phyloP scores from a whole-genome alignment of 2,113 vertebrate species.

The Gymnobelideus leadbeateri region DNA sequence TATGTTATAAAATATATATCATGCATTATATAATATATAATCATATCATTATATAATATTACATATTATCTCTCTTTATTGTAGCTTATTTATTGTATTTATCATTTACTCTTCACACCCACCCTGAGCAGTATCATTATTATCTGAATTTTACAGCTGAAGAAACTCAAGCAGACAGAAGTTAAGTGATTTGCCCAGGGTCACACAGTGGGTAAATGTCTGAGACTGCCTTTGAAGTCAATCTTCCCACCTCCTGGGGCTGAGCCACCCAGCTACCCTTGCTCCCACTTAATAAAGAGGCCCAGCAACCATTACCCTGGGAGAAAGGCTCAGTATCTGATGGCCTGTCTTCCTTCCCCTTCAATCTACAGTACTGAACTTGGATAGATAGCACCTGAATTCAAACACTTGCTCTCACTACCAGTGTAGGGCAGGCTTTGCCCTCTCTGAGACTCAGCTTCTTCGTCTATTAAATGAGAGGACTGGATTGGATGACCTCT shows the following conservation, averaged over 20 bases:
- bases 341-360: not conserved
- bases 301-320: not conserved
- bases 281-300: not conserved
- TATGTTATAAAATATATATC: too few relatives aligned
- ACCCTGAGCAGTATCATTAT: not conserved
- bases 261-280: not conserved
- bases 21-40: too few relatives aligned
- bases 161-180: not conserved
- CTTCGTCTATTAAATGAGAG: not conserved
- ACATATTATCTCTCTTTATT: too few relatives aligned
- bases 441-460: not conserved
- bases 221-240: not conserved
- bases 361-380: not conserved
- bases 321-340: not conserved
- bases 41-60: too few relatives aligned
- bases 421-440: not conserved
- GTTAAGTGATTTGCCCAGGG: not conserved
- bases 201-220: not conserved
- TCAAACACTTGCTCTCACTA: not conserved
- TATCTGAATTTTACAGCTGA: not conserved
- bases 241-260: not conserved
- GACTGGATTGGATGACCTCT: not conserved
- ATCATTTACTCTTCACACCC: not conserved
- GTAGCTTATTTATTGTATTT: too few relatives aligned
- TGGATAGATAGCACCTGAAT: not conserved